Evolutionary conservation across 2,888 invertebrate species (phyloP).

Genomic region (Yponomeuta evonymella): DNA sequence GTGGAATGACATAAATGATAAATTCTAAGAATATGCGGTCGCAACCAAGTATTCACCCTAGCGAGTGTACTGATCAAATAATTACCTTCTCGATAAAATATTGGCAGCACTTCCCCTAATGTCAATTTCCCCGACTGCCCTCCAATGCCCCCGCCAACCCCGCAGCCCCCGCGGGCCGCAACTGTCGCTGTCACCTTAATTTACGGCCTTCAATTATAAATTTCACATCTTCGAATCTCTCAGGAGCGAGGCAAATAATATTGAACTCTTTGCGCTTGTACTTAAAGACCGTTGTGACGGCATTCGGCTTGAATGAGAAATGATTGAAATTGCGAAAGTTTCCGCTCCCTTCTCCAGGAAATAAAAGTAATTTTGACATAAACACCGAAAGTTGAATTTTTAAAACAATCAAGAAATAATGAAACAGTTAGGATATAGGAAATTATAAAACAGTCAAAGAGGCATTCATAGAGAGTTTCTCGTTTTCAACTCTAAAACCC

Average conservation of each 20-base stretch:
- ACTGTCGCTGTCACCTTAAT: slow-evolving; percentile 77
- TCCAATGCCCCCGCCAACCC: slow-evolving; percentile 24
- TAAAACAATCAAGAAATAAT: not conserved
- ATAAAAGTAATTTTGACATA: slow-evolving; percentile 1
- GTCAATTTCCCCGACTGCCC: not conserved
- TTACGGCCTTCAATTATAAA: slow-evolving; percentile 75
- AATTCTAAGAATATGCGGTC: slow-evolving; percentile 36
- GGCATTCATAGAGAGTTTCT: too few relatives aligned
- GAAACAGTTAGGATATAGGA: not conserved
- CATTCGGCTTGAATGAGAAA: slow-evolving; percentile 16
- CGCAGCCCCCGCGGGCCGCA: slow-evolving; percentile 52
- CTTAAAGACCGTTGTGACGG: slow-evolving; percentile 5
- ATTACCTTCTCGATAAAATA: slow-evolving; percentile 72
- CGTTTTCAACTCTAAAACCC: too few relatives aligned
- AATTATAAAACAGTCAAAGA: not conserved
- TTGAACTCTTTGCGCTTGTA: slow-evolving; percentile 15
- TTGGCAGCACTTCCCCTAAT: slow-evolving; percentile 51
- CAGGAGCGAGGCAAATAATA: slow-evolving; percentile 9
- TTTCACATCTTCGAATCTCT: slow-evolving; percentile 47
- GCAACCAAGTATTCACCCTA: slow-evolving; percentile 18
- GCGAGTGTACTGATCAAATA: slow-evolving; percentile 57
- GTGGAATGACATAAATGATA: not conserved
- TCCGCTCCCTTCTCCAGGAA: not conserved
- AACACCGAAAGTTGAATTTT: not conserved
- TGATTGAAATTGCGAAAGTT: slow-evolving; percentile 26